Evolutionary conservation across 2,113 vertebrate genomes (phyloP), one percentile per base, ranked within the genome.

Genomic region (Empidonax alnorum): DNA sequence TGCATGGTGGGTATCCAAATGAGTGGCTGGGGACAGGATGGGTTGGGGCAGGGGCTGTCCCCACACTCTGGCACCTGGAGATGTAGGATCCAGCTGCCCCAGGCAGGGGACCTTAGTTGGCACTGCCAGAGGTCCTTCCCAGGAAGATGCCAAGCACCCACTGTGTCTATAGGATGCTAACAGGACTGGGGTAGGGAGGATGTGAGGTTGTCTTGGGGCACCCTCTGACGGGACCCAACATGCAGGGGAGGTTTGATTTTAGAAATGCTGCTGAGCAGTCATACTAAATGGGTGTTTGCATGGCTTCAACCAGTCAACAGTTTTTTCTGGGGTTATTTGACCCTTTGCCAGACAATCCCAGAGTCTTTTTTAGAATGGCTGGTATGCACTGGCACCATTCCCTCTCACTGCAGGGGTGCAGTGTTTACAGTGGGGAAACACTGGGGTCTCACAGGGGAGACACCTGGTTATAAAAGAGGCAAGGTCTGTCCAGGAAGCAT

Each of bases 81-180:
- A n/a, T 74, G 37, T 21, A 9, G 18, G 9, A 41, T 82, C 55
- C 61, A 56, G 18, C 75, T 69, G n/a, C 35, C 39, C 65, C 2
- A 2, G 35, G 35, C 42, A 59, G 22, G 14, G 7, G 3, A 1
- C 19, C 50, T 80, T 68, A 31, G 12, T 4, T 0, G 1, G 14
- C 15, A 23, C 65, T 25, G 33, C n/a, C 21, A 49, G 7, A 50
- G 35, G 6, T 67, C 37, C 14, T 56, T 90, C 33, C 52, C 55
- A 41, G 68, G 72, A 84, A 59, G 49, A n/a, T 22, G 23, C 27
- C 12, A 24, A 47, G 37, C 47, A 58, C 44, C 39, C n/a, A 3
- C 12, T 47, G 12, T 41, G 15, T 62, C 37, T 2, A 0, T 37
- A 28, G 44, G 28, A 20, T 78, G 33, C 62, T 59, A 23, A 24